A percentile compares a stretch with the other conserved stretches of the same genome.
Conservation (phyloP, 2,888 invertebrate genomes). For the Ypsolopha sequella region DNA sequence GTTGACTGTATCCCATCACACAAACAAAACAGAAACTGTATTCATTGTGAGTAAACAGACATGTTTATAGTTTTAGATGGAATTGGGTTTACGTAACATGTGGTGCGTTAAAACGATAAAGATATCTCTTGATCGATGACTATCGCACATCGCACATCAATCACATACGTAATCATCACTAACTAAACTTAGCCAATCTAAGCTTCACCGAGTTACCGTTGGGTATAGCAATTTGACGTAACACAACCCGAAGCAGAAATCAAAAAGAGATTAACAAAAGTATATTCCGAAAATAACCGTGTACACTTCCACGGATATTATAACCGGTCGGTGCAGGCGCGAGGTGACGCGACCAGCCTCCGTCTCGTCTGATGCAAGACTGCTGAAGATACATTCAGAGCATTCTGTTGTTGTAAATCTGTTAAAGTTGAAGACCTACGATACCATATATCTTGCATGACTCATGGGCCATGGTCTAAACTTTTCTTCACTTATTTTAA, state of each 20-base stretch:
- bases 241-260: constrained; percentile 30
- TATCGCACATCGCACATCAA: too few relatives aligned
- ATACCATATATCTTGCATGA: too few relatives aligned
- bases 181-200: too few relatives aligned
- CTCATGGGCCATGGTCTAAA: too few relatives aligned
- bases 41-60: constrained; percentile 35
- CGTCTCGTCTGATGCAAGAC: constrained; percentile 34
- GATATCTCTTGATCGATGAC: too few relatives aligned
- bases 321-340: constrained; percentile 18
- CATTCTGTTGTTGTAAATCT: background rate
- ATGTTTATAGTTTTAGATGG: constrained; percentile 17
- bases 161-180: too few relatives aligned
- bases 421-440: too few relatives aligned
- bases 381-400: constrained; percentile 19
- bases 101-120: background rate
- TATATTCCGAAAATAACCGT: constrained; percentile 45
- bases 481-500: too few relatives aligned
- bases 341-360: constrained; percentile 30
- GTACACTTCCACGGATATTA: constrained; percentile 37
- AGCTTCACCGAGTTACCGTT: too few relatives aligned
- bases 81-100: constrained; percentile 9
- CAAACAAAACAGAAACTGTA: constrained; percentile 20
- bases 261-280: constrained; percentile 44
- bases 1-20: background rate
- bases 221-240: constrained; percentile 31